A percentile compares a stretch with the other conserved stretches of the same genome.
These are phyloP conservation scores for Scophthalmus maximus DNA, from an alignment of 2,113 vertebrate genomes.

Conservation along the genomic window DNA sequence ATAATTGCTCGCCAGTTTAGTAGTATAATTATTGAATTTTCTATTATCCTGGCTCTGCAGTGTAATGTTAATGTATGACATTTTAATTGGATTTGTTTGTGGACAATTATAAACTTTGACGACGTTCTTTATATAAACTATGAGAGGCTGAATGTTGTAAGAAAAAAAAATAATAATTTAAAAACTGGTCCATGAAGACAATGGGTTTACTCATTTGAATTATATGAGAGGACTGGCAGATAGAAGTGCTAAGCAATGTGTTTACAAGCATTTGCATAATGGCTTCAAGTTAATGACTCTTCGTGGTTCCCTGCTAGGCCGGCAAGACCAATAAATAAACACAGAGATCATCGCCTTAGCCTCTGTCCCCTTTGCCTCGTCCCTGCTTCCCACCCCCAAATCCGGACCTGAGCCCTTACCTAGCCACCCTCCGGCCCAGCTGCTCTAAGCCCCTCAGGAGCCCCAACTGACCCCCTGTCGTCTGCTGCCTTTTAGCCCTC, in stretches of 20 bases:
- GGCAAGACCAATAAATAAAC: slow-evolving; percentile 48
- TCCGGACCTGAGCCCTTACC: slow-evolving; percentile 13
- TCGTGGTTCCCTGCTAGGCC: slow-evolving; percentile 32
- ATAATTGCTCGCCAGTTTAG: neutral
- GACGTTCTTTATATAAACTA: neutral
- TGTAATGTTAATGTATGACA: too few relatives aligned
- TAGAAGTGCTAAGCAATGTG: slow-evolving; percentile 52
- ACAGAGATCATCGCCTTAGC: slow-evolving; percentile 24
- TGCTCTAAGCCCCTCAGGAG: slow-evolving; percentile 19
- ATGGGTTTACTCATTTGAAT: neutral
- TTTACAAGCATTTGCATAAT: slow-evolving; percentile 49
- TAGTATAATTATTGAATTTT: too few relatives aligned
- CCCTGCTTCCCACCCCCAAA: slow-evolving; percentile 1
- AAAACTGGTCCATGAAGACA: neutral
- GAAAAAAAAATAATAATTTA: neutral
- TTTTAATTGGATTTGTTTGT: too few relatives aligned
- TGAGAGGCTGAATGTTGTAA: neutral
- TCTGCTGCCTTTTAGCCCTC: slow-evolving; percentile 2
- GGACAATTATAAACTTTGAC: neutral
- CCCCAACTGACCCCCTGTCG: slow-evolving; percentile 18
- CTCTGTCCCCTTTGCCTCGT: neutral
- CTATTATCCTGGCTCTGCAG: too few relatives aligned
- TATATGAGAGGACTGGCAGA: slow-evolving; percentile 25
- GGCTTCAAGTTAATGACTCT: slow-evolving; percentile 34
- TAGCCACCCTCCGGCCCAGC: neutral